Conservation (phyloP, 2,113 vertebrate species). For the Thunnus maccoyii region DNA sequence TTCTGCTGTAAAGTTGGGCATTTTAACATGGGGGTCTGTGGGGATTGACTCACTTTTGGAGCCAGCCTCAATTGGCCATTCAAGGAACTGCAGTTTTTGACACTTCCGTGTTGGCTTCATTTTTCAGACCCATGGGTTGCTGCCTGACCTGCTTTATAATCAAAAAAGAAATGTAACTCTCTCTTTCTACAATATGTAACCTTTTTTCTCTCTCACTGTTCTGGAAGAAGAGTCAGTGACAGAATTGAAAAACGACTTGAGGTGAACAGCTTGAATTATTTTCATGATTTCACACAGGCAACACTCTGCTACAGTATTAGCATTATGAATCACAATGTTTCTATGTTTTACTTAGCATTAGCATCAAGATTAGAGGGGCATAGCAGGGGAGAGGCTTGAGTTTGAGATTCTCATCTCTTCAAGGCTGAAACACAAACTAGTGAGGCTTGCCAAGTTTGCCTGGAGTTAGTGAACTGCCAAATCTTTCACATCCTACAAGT, state of each 20-base stretch:
- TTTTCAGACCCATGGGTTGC: too few relatives aligned
- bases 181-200: too few relatives aligned
- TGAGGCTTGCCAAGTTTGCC: constrained; percentile 71
- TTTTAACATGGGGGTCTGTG: too few relatives aligned
- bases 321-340: constrained; percentile 54
- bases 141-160: too few relatives aligned
- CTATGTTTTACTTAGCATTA: constrained; percentile 63
- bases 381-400: constrained; percentile 44
- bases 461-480: constrained; percentile 70
- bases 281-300: constrained; percentile 50
- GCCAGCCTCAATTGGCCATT: too few relatives aligned
- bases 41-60: too few relatives aligned
- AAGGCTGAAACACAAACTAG: constrained; percentile 58
- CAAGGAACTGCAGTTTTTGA: too few relatives aligned
- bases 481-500: constrained; percentile 68
- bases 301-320: constrained; percentile 38
- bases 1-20: too few relatives aligned
- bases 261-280: constrained; percentile 56
- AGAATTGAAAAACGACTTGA: constrained; percentile 49
- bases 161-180: too few relatives aligned
- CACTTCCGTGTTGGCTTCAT: too few relatives aligned
- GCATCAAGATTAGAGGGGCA: constrained; percentile 58
- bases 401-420: constrained; percentile 49
- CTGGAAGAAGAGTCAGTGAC: constrained; percentile 32
- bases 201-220: constrained; percentile 13